Percentiles rank a stretch among this genome's conserved stretches.
Evolutionary conservation across 2,113 vertebrate species (phyloP).

Genomic region (Toxotes chatareus): DNA sequence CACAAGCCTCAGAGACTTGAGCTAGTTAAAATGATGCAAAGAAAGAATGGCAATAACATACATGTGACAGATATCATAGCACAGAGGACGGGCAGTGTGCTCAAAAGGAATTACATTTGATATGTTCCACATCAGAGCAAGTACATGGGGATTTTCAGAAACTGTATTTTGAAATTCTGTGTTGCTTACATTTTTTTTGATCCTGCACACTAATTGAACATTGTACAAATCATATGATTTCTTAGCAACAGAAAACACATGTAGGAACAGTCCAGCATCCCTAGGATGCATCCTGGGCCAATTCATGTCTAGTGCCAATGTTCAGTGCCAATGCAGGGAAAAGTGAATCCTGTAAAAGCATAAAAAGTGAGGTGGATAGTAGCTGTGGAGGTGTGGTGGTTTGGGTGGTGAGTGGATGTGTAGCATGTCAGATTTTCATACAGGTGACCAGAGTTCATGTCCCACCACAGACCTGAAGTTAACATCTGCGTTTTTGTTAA

Average conservation of each 20-base stretch:
- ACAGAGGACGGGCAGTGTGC: slow-evolving; percentile 3
- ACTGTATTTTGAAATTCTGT: slow-evolving; percentile 11
- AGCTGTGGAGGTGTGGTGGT: too few relatives aligned
- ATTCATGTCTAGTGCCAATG: not conserved
- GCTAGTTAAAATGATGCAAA: slow-evolving; percentile 45
- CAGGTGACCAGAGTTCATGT: too few relatives aligned
- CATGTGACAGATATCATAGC: slow-evolving; percentile 42
- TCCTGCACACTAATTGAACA: not conserved
- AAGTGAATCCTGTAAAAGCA: not conserved
- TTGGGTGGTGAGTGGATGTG: too few relatives aligned
- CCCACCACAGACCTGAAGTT: not conserved
- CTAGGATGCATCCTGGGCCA: not conserved
- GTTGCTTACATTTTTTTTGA: slow-evolving; percentile 10
- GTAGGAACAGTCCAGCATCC: not conserved
- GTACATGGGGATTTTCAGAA: slow-evolving; percentile 29
- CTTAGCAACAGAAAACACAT: not conserved
- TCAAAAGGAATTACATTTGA: slow-evolving; percentile 6
- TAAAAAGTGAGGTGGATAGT: not conserved
- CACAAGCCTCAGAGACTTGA: slow-evolving; percentile 48
- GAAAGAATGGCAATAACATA: slow-evolving; percentile 56
- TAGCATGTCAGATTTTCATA: too few relatives aligned
- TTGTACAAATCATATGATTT: slow-evolving; percentile 1
- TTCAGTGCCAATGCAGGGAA: not conserved
- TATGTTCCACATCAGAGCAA: slow-evolving; percentile 35
- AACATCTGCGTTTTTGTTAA: not conserved